Conservation (phyloP, 2,888 invertebrate genomes). For the Ochropleura plecta region DNA sequence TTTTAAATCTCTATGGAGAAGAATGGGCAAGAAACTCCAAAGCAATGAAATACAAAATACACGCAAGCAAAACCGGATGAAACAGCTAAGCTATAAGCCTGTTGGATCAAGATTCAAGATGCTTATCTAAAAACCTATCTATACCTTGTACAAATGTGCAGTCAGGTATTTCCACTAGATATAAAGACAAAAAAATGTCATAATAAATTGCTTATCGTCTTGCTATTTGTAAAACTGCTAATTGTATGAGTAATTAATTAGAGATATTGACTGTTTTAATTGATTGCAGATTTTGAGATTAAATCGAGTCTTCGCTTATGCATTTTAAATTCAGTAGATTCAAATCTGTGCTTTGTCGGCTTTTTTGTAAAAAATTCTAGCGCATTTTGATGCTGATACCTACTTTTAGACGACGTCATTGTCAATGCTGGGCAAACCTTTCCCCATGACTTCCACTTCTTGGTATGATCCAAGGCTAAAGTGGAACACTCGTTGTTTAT, state of each 20-base stretch:
- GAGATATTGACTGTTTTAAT: neutral
- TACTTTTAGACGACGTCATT: no score
- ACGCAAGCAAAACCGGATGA: neutral
- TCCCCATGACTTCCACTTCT: no score
- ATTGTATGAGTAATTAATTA: conserved; percentile 39
- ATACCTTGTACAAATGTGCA: conserved; percentile 16
- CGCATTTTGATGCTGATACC: no score
- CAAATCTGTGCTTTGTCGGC: neutral
- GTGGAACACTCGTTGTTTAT: no score
- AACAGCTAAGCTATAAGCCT: neutral
- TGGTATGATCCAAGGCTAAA: no score
- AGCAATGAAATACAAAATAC: neutral
- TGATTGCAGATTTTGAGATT: conserved; percentile 32
- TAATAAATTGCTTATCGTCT: conserved; percentile 9
- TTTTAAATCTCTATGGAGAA: no score
- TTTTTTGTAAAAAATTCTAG: neutral
- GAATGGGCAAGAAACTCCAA: neutral
- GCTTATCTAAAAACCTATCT: conserved; percentile 17
- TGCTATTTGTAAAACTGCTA: conserved; percentile 3
- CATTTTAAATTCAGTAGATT: neutral
- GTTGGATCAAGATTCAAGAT: conserved; percentile 37
- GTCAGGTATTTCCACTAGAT: conserved; percentile 19
- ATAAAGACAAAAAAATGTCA: conserved; percentile 4
- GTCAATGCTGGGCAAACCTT: no score
- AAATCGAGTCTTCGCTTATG: neutral